These are phyloP conservation scores for Perizoma affinitatum DNA, from an alignment of 2,888 invertebrate genomes.

Conservation along the genomic window DNA sequence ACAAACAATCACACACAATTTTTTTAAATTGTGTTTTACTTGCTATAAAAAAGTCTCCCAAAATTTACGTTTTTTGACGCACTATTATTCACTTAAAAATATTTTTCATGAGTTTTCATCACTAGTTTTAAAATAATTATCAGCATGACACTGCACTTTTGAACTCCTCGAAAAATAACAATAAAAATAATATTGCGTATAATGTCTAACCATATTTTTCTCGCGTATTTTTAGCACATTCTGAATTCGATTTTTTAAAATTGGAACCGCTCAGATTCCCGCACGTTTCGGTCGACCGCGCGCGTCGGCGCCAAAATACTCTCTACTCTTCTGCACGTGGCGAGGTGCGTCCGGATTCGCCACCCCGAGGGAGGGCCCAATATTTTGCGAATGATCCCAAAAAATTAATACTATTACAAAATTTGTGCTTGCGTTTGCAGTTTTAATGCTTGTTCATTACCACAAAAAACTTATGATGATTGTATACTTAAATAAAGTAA, in stretches of 20 bases:
- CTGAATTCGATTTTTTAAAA: constrained; percentile 28
- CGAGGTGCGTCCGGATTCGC: constrained; percentile 45
- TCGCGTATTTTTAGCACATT: background rate
- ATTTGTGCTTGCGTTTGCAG: too few relatives aligned
- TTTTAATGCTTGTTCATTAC: background rate
- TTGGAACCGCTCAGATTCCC: constrained; percentile 42
- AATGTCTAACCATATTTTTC: too few relatives aligned
- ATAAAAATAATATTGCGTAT: background rate
- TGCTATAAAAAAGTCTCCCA: too few relatives aligned
- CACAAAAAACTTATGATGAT: too few relatives aligned
- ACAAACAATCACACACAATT: too few relatives aligned
- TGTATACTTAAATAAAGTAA: too few relatives aligned
- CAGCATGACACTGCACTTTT: too few relatives aligned
- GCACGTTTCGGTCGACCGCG: constrained; percentile 66
- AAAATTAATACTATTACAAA: too few relatives aligned
- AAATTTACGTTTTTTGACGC: too few relatives aligned
- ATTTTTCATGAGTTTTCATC: too few relatives aligned
- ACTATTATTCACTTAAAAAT: background rate
- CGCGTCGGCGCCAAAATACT: constrained; percentile 71
- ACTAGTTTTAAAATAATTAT: too few relatives aligned
- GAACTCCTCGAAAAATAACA: background rate
- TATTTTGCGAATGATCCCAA: constrained; percentile 15
- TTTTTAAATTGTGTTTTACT: too few relatives aligned
- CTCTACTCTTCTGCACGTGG: constrained; percentile 72
- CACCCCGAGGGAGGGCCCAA: constrained; percentile 40